A percentile compares a stretch with the other conserved stretches of the same genome.
Conservation (phyloP, 1,140 invertebrate genomes). For the Thaumatotibia leucotreta region DNA sequence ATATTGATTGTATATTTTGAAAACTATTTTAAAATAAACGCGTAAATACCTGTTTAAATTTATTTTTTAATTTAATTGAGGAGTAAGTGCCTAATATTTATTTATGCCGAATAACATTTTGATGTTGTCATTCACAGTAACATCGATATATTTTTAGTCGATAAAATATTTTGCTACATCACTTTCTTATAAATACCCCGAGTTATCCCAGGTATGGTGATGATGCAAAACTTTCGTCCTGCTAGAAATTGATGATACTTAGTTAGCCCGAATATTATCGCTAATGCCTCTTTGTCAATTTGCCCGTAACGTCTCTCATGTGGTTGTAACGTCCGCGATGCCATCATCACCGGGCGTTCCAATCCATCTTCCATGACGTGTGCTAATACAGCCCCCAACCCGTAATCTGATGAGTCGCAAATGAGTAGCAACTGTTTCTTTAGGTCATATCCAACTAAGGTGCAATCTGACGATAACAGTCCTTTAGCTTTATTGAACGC, state of each 20-base stretch:
- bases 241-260: conserved; percentile 58
- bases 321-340: conserved; percentile 34
- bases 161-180: too few species aligned
- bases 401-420: conserved; percentile 8
- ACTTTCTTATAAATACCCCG: too few species aligned
- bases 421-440: conserved; percentile 17
- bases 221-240: conserved; percentile 7
- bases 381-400: background rate
- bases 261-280: conserved; percentile 53
- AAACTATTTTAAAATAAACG: too few species aligned
- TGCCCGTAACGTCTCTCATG: conserved; percentile 24
- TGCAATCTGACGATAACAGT: conserved; percentile 23
- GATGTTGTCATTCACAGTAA: too few species aligned
- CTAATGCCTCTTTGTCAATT: conserved; percentile 54
- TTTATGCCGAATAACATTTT: too few species aligned
- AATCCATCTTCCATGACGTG: conserved; percentile 26
- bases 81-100: too few species aligned
- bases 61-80: too few species aligned
- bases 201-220: too few species aligned
- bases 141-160: too few species aligned
- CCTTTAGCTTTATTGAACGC: conserved; percentile 25
- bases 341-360: conserved; percentile 62
- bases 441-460: conserved; percentile 25
- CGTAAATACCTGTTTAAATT: too few species aligned
- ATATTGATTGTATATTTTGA: too few species aligned